Evolutionary conservation across 2,888 invertebrate species (phyloP), one percentile per base, ranked within the genome.

Genomic region (Heliconius charithonia): DNA sequence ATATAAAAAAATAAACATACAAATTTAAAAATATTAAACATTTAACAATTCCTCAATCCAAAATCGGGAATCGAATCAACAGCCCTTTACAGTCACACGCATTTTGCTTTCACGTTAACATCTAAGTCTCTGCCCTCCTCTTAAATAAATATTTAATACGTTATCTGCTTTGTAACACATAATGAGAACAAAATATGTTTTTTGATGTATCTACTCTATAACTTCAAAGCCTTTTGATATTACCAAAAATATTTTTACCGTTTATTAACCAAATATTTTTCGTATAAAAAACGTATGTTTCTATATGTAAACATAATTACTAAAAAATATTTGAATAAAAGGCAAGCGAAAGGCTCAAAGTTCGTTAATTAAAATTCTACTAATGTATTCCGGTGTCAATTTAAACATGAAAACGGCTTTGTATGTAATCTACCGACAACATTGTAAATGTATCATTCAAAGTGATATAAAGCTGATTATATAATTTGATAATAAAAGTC

Each of bases 351-450:
- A 56, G 29, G 29, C 71, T 72, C 22, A 56, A 22, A 27, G 51
- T 29, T 51, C 59, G 32, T 62, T 73, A 56, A 73, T 73, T 73
- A 62, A 74, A 74, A 74, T 63, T 62, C n/a, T 63, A 63, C 41
- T 74, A 74, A 74, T 63, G 79, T 81, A 85, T 84, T 84, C 85
- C 83, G 83, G 80, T 85, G 83, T 77, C 75, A 77, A 79, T 76
- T 76, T 80, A 69, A 67, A 78, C 73, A 72, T 66, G 70, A 75
- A 79, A 81, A 76, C 56, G 77, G 77, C 75, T 78, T 67, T 80
- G 77, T 69, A 76, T 76, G 77, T 74, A 77, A 79, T 74, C 65
- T 69, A 71, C 66, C 66, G 51, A 66, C 75, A 72, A 66, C 77
- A 77, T 69, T 77, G 63, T 79, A 75, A 75, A 73, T 41, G 63